Percentiles rank a stretch among this genome's conserved stretches.
phyloP scores from a whole-genome alignment of 2,113 vertebrate genomes.

The Cebidichthys violaceus region DNA sequence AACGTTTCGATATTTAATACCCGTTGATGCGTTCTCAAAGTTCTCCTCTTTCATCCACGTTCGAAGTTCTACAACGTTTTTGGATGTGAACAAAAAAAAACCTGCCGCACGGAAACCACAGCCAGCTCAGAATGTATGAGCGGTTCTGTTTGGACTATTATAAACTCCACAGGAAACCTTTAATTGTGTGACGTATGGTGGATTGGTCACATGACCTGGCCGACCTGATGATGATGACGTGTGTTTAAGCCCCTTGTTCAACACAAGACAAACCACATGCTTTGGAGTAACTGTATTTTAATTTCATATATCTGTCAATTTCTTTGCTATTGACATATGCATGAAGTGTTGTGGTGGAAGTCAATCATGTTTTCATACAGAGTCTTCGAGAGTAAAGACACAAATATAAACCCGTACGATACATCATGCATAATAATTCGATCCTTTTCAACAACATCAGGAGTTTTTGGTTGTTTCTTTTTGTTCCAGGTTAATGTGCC shows the following conservation, averaged over 20 bases:
- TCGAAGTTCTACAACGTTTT: no score
- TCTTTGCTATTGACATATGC: neutral
- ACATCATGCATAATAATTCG: slow-evolving; percentile 8
- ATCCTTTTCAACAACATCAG: slow-evolving; percentile 43
- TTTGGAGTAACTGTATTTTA: slow-evolving; percentile 61
- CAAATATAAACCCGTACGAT: slow-evolving; percentile 4
- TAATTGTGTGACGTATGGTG: no score
- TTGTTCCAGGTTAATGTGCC: slow-evolving; percentile 57
- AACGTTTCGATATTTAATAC: no score
- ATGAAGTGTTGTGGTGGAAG: neutral
- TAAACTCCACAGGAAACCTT: no score
- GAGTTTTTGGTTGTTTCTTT: slow-evolving; percentile 81
- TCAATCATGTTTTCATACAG: slow-evolving; percentile 9
- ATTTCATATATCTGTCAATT: slow-evolving; percentile 44
- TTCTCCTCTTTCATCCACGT: no score
- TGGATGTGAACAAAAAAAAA: no score
- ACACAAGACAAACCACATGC: slow-evolving; percentile 24
- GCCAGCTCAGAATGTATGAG: no score
- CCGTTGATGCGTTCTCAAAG: no score
- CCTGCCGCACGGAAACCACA: no score
- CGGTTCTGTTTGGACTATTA: no score
- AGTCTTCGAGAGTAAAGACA: slow-evolving; percentile 8
- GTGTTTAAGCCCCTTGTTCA: neutral
- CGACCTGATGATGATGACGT: neutral
- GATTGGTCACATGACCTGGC: no score